Conservation (phyloP, 2,888 invertebrate genomes). For the Cheilosia vulpina region DNA sequence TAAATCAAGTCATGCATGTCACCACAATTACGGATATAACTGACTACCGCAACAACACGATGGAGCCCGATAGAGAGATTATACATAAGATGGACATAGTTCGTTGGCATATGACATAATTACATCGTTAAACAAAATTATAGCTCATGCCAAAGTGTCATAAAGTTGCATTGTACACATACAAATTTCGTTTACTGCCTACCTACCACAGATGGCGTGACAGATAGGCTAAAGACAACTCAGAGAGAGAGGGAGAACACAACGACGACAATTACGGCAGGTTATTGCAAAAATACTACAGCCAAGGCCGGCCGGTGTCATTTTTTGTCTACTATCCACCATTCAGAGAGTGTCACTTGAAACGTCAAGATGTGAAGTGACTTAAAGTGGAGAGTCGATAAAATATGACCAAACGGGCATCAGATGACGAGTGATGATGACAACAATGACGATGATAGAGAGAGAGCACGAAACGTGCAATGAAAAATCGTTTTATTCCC, state of each 20-base stretch:
- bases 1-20: conserved; percentile 64
- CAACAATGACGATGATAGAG: conserved; percentile 51
- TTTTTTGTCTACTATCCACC: conserved; percentile 5
- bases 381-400: conserved; percentile 59
- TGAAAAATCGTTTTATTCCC: conserved; percentile 53
- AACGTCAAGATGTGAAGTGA: conserved; percentile 50
- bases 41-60: conserved; percentile 19
- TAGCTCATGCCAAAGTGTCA: conserved; percentile 68
- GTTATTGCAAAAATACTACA: conserved; percentile 4
- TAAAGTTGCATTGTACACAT: conserved; percentile 45
- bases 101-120: conserved; percentile 46
- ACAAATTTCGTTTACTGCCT: conserved; percentile 38
- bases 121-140: conserved; percentile 64
- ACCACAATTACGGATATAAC: background rate
- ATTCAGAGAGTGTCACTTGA: conserved; percentile 61
- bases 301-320: conserved; percentile 4
- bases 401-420: conserved; percentile 58
- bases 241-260: background rate
- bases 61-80: conserved; percentile 1
- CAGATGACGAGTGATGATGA: conserved; percentile 57
- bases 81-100: conserved; percentile 29
- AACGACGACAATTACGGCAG: conserved; percentile 16
- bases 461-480: conserved; percentile 42
- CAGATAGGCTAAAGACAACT: conserved; percentile 11
- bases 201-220: conserved; percentile 64